Evolutionary conservation across 2,113 vertebrate species (phyloP).

Genomic region (Lepisosteus oculatus): DNA sequence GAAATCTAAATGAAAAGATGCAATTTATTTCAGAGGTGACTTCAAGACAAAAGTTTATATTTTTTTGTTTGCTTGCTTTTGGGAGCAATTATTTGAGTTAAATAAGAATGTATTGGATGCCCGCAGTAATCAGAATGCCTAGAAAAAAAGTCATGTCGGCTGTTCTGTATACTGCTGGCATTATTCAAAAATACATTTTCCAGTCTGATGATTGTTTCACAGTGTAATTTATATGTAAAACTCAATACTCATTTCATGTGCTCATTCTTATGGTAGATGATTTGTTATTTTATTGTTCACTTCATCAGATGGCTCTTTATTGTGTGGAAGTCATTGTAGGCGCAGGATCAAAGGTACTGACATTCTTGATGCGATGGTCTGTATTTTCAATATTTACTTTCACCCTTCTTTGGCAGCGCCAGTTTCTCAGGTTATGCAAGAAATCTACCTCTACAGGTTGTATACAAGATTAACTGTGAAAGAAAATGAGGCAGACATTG

Average conservation of each 20-base stretch:
- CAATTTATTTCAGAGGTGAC: too few relatives aligned
- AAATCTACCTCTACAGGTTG: constrained; percentile 90
- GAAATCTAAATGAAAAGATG: too few relatives aligned
- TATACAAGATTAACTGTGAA: constrained; percentile 79
- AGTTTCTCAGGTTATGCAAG: constrained; percentile 88
- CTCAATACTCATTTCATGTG: background rate
- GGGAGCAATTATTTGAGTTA: too few relatives aligned
- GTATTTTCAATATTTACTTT: background rate
- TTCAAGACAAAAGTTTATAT: too few relatives aligned
- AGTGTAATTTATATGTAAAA: background rate
- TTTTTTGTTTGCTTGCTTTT: too few relatives aligned
- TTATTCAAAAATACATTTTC: too few relatives aligned
- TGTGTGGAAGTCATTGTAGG: background rate
- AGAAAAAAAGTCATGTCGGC: too few relatives aligned
- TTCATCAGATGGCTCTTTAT: background rate
- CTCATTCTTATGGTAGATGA: background rate
- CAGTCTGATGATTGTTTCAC: too few relatives aligned
- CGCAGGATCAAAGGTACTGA: background rate
- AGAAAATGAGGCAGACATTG: constrained; percentile 75
- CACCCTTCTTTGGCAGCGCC: constrained; percentile 42
- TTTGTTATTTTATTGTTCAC: background rate
- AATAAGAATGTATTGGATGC: too few relatives aligned
- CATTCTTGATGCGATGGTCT: background rate
- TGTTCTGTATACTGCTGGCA: too few relatives aligned
- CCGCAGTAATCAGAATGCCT: too few relatives aligned